A percentile compares a stretch with the other conserved stretches of the same genome.
Conservation (phyloP, 2,888 invertebrate species). For the Himalopsyche japonica region DNA sequence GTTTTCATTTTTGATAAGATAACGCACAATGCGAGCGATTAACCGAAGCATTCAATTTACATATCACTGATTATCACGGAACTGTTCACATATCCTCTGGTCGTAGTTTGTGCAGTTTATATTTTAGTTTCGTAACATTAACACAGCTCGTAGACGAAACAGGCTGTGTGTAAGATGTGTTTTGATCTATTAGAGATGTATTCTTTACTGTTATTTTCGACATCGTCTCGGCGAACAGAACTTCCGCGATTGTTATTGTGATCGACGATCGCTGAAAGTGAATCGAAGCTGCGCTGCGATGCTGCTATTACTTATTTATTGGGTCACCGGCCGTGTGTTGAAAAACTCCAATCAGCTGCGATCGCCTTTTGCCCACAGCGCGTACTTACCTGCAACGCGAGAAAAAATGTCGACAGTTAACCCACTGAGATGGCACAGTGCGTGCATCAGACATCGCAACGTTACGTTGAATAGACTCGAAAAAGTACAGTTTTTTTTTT, state of each 20-base stretch:
- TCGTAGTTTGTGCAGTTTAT: not conserved
- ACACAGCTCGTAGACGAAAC: not conserved
- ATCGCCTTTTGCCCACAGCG: not conserved
- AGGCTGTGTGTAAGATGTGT: not conserved
- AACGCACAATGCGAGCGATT: not conserved
- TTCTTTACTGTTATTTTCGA: not conserved
- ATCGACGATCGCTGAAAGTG: not conserved
- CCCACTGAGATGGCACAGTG: not conserved
- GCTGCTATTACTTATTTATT: not conserved
- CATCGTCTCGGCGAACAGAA: not conserved
- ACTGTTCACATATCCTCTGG: not conserved
- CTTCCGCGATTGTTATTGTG: not conserved
- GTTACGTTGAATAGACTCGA: not conserved
- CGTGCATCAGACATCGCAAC: not conserved
- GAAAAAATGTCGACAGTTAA: not conserved
- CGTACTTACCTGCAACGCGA: not conserved
- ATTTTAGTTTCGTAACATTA: not conserved
- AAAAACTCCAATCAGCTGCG: not conserved
- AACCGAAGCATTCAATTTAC: not conserved
- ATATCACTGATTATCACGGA: not conserved
- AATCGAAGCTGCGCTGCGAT: not conserved
- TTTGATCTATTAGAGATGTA: not conserved
- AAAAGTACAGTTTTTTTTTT: not conserved
- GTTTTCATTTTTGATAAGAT: not conserved
- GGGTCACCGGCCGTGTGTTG: not conserved